Evolutionary conservation across 2,888 invertebrate genomes (phyloP).

Genomic region (Lithophane ornitopus): DNA sequence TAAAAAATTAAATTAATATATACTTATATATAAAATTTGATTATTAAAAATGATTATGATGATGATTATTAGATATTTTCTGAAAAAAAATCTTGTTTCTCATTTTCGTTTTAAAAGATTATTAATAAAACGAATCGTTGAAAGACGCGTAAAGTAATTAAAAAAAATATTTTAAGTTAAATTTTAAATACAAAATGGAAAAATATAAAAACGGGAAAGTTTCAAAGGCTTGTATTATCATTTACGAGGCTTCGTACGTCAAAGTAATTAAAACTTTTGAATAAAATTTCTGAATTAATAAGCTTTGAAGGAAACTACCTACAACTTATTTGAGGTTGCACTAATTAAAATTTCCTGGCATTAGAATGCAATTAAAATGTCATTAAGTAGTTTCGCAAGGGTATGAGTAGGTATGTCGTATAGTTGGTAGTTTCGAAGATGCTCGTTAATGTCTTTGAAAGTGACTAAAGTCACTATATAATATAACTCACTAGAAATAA

Average conservation of each 20-base stretch:
- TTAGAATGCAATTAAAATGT: slow-evolving; percentile 58
- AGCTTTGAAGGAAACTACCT: slow-evolving; percentile 51
- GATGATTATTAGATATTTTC: too few species aligned
- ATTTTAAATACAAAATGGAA: not conserved
- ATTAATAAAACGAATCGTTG: not conserved
- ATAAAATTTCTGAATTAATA: slow-evolving; percentile 55
- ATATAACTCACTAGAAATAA: too few species aligned
- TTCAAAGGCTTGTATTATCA: slow-evolving; percentile 44
- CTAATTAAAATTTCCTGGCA: slow-evolving; percentile 50
- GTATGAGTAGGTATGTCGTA: not conserved
- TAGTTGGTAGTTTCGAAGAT: slow-evolving; percentile 11
- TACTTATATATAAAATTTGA: too few species aligned
- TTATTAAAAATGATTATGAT: too few species aligned
- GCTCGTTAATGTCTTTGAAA: slow-evolving; percentile 22
- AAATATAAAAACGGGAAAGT: slow-evolving; percentile 20
- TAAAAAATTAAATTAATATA: too few species aligned
- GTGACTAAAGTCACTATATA: too few species aligned
- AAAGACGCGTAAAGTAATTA: not conserved
- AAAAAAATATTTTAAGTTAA: not conserved
- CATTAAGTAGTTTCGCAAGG: slow-evolving; percentile 38
- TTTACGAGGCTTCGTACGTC: slow-evolving; percentile 35
- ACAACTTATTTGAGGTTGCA: slow-evolving; percentile 56
- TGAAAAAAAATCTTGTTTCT: not conserved
- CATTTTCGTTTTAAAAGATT: not conserved
- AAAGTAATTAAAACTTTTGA: slow-evolving; percentile 61